These are phyloP conservation scores for Corvus cornix DNA, from an alignment of 2,113 vertebrate species.

Conservation along the genomic window DNA sequence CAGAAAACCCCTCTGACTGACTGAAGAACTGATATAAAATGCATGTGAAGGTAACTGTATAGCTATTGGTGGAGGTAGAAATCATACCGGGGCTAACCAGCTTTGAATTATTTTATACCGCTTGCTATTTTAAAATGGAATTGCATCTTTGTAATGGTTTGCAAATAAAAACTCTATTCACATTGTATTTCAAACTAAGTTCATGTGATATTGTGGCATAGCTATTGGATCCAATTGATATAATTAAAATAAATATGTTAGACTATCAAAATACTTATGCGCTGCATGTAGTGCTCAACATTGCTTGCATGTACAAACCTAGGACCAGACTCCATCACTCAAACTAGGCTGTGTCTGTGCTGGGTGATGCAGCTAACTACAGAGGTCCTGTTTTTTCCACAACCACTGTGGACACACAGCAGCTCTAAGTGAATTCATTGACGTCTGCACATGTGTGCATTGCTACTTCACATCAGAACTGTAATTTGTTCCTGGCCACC, in stretches of 20 bases:
- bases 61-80: neutral
- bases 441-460: neutral
- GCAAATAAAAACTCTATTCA: neutral
- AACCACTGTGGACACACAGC: rapidly evolving
- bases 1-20: neutral
- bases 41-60: neutral
- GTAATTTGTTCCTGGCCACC: neutral
- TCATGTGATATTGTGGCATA: neutral
- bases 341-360: neutral
- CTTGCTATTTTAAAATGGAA: neutral
- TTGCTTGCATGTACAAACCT: neutral
- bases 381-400: neutral
- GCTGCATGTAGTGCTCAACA: neutral
- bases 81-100: neutral
- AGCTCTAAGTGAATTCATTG: neutral
- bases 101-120: neutral
- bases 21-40: neutral
- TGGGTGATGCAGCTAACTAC: neutral
- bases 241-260: neutral
- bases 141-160: neutral
- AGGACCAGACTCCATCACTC: neutral
- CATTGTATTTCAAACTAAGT: neutral
- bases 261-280: neutral
- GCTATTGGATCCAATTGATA: neutral
- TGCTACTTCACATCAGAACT: neutral